Evolutionary conservation across 2,113 vertebrate genomes (phyloP), one percentile per base, ranked within the genome.

Genomic region (Microcebus lehilahytsara): DNA sequence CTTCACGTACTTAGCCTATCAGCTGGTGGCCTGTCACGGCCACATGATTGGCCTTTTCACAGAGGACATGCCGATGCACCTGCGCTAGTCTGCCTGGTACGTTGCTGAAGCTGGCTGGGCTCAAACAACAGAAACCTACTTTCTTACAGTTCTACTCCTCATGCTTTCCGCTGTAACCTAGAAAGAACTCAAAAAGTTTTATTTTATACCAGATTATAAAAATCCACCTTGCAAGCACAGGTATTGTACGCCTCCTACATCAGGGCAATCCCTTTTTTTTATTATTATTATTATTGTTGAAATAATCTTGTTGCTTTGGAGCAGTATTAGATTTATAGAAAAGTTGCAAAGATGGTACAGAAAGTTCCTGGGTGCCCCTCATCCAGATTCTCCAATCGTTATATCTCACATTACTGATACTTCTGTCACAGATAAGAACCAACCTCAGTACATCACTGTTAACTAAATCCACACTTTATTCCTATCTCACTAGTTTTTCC

Each of bases 161-260:
- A 64, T 64, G 10, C n/a, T 86, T 37, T 71, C 42, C 58, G 20
- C 42, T 58, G 1, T 51, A 89, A 85, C 23, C 37, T 53, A 40
- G 34, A 87, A 85, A 93, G 30, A 84, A 62, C 12, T 79, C 37
- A 78, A 92, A 37, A 90, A 30, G 19, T 90, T 90, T 90, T 37
- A 85, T 71, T 92, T 85, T 83, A 69, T 66, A 40, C 32, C 13
- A 84, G 66, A 91, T 34, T 91, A 37, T 92, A 17, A 25, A 97
- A 91, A 51, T 75, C 2, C 30, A 46, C 62, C 20, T 67, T 53
- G 9, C 3, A 81, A 56, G 14, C n/a, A 84, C 20, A 46, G 20
- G 12, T 5, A 17, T 75, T 12, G 10, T 53, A 30, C 6, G 64
- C 0, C 32, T 49, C 25, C 56, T 56, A 2, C 42, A 32, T 12